Evolutionary conservation across 1,140 invertebrate species (phyloP).

Genomic region (Idris sp.): DNA sequence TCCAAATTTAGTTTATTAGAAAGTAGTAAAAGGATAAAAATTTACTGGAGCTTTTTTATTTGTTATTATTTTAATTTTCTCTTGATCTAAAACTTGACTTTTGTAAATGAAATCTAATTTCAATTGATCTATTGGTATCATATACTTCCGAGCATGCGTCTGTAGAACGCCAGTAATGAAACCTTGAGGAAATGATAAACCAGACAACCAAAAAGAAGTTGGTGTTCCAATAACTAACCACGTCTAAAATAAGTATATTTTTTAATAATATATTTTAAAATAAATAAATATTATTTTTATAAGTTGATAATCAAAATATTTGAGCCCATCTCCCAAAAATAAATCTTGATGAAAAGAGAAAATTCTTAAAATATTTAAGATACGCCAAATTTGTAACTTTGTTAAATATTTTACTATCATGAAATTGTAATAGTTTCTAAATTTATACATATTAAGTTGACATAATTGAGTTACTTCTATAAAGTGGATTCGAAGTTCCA

Average conservation of each 20-base stretch:
- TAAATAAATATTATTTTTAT: constrained; percentile 48
- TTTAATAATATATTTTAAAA: constrained; percentile 5
- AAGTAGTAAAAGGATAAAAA: too few relatives aligned
- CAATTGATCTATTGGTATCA: constrained; percentile 90
- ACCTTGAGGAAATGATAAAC: constrained; percentile 94
- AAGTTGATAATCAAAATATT: too few relatives aligned
- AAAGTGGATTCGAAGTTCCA: constrained; percentile 87
- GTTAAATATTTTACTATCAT: too few relatives aligned
- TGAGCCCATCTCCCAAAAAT: too few relatives aligned
- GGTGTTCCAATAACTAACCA: constrained; percentile 87
- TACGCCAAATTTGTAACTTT: too few relatives aligned
- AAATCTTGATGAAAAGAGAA: too few relatives aligned
- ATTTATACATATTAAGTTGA: too few relatives aligned
- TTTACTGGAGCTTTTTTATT: too few relatives aligned
- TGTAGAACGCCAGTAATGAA: constrained; percentile 92
- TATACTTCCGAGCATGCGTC: constrained; percentile 89
- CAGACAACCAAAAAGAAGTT: constrained; percentile 92
- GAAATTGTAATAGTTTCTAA: too few relatives aligned
- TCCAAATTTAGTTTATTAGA: too few relatives aligned
- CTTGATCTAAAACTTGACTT: constrained; percentile 81
- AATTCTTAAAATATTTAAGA: too few relatives aligned
- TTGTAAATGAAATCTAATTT: constrained; percentile 86
- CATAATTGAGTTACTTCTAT: too few relatives aligned
- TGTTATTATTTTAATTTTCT: constrained; percentile 79
- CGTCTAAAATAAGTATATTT: constrained; percentile 72